Base-by-base conservation (phyloP, 2,888 invertebrate species). In the Uloborus plumipes region DNA sequence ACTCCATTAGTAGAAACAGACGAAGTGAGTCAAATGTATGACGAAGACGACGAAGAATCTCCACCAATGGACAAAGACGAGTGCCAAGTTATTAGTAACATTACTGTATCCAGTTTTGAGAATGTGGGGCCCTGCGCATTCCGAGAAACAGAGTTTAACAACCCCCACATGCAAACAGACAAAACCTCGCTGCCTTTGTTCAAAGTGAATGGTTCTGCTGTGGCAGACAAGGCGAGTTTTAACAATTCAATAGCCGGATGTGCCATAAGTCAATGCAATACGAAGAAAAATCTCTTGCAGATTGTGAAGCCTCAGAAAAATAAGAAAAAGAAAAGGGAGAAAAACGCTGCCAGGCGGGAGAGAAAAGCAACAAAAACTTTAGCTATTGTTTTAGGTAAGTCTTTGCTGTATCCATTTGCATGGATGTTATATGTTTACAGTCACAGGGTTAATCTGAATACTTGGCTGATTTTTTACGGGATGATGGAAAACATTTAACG, bases 301-400 rank as follows among this genome's bases (percentile, higher is more conserved):
- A 59, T 86, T 13, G 86, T 83, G 0, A 59, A 85, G 90, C 95
- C 95, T 77, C 95, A 96, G 91, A 97, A 97, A 90, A 96, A 96
- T 58, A 97, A 97, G 91, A 98, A 97, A 55, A 97, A 97, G 91
- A 98, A 98, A 90, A 91, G 96, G 69, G 97, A 97, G 88, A 97
- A 96, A 88, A 95, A 95, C 26, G 95, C 96, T 0, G 96, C 96
- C 4, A 95, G 95, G 89, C 95, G 95, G 87, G 99, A 99, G 88
- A 92, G 97, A 84, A 98, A 99, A 90, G 99, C 99, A 50, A 99
- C 99, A 14, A 99, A 99, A 91, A 99, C 99, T 9, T 90, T 99
- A 86, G 99, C 99, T 78, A 99, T 99, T 89, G 99, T 99, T 86
- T 92, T 99, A 89, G 98, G 99, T 99, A 91, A 93, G 93, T 90